Conservation (phyloP, 2,113 vertebrate genomes). For the Petrocephalus microphthalmus region DNA sequence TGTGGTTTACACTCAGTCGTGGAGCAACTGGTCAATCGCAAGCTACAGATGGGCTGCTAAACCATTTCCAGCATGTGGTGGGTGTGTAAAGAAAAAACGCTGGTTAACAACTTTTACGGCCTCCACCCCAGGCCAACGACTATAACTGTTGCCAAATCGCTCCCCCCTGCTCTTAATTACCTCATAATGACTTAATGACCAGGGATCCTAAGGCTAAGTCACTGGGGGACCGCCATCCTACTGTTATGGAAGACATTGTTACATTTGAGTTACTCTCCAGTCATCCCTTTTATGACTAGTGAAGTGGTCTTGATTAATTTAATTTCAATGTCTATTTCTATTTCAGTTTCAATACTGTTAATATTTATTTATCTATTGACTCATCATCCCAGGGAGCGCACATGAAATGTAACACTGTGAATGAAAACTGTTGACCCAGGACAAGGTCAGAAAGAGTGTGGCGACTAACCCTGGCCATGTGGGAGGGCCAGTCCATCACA, state of each 20-base stretch:
- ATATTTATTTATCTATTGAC: neutral
- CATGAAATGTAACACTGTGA: neutral
- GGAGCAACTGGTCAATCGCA: neutral
- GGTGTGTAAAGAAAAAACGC: neutral
- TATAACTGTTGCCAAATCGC: neutral
- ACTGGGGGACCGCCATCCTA: neutral
- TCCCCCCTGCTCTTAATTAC: neutral
- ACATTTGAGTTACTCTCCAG: neutral
- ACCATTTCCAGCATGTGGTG: neutral
- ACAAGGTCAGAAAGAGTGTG: neutral
- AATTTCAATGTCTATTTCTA: neutral
- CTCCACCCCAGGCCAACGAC: neutral
- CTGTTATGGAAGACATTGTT: neutral
- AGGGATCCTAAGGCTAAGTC: neutral
- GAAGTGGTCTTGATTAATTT: neutral
- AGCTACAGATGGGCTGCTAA: neutral
- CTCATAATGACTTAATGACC: neutral
- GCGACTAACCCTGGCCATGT: neutral
- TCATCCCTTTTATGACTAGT: neutral
- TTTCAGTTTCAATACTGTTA: neutral
- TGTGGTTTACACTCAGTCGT: neutral
- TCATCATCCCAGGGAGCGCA: neutral
- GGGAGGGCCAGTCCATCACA: neutral
- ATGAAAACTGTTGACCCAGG: neutral
- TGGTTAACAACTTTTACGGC: neutral